Evolutionary conservation across 2,888 invertebrate genomes (phyloP), one percentile per base, ranked within the genome.

Genomic region (Phaedon cochleariae): DNA sequence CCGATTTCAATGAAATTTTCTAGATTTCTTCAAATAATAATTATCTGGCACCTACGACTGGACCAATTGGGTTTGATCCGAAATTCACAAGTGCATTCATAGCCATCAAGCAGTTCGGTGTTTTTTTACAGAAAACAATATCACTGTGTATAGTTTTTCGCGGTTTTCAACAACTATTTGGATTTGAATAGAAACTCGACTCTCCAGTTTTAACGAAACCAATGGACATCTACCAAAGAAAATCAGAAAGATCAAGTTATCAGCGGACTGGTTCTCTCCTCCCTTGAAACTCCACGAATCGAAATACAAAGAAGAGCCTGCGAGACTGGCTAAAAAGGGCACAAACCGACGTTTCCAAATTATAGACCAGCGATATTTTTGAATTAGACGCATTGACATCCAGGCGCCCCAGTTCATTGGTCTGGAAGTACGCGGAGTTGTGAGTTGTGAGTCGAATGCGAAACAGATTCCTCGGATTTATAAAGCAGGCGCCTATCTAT

Each of bases 291-390:
- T 3, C 34, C 3, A 15, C 41, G 15, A 41, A 41, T 41, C 15
- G n/a, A 12, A 41, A 41, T 15, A 15, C 41, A 41, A 41, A 41
- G 41, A 41, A 41, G n/a, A 41, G 3, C 1, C n/a, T 15, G 41
- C 7, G n/a, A 41, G 15, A 15, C n/a, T 15, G 41, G n/a, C 15
- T n/a, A n/a, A 12, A 41, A 41, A 41, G 41, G 41, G 41, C 41
- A 41, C 41, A 41, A 15, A 41, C 41, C 64, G 45, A 62, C 37
- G 49, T 59, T 58, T 57, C 45, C 62, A 76, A 76, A 76, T 76
- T 76, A 76, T 75, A 76, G 76, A 66, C 70, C 69, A 71, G 68
- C 67, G 41, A 70, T 71, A 74, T 75, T 76, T 76, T 75, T 74
- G 73, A 75, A 75, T 75, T 75, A 73, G 73, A 72, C 71, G 70